These are phyloP conservation scores for Prochilodus magdalenae DNA, from an alignment of 2,113 vertebrate species.

Conservation along the genomic window DNA sequence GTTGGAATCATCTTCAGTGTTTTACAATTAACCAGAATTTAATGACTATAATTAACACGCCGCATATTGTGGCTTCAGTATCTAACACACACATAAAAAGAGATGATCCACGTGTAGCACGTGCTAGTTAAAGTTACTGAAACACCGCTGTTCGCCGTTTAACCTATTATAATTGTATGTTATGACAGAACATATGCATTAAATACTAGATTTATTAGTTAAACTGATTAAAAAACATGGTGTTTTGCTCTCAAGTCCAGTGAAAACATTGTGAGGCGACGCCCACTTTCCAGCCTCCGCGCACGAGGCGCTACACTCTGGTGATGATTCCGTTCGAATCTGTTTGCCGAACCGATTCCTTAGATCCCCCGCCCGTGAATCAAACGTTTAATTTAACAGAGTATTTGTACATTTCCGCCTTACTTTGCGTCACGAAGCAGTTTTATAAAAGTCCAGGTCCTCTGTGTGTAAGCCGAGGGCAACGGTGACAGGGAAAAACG, in stretches of 20 bases:
- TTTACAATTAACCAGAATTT: neutral
- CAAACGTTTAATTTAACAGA: neutral
- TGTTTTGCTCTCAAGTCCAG: neutral
- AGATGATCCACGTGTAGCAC: too few relatives aligned
- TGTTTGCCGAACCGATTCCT: neutral
- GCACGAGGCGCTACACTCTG: neutral
- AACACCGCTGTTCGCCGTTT: neutral
- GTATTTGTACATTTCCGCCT: too few relatives aligned
- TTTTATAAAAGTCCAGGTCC: too few relatives aligned
- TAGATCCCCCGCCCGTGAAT: neutral
- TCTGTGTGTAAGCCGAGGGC: too few relatives aligned
- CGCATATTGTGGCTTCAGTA: neutral
- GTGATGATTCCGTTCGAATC: neutral
- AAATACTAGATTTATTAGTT: neutral
- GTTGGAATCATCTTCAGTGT: neutral
- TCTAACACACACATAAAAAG: neutral
- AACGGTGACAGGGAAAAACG: too few relatives aligned
- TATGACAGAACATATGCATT: neutral
- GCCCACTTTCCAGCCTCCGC: conserved; percentile 48
- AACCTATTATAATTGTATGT: neutral
- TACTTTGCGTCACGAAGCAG: too few relatives aligned
- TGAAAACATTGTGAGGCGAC: conserved; percentile 46
- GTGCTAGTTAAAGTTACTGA: neutral
- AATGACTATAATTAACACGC: neutral
- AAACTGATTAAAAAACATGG: neutral